Percentiles rank a stretch among this genome's conserved stretches.
These are phyloP conservation scores for Tetrapedia diversipes DNA, from an alignment of 2,888 invertebrate genomes.

Conservation along the genomic window DNA sequence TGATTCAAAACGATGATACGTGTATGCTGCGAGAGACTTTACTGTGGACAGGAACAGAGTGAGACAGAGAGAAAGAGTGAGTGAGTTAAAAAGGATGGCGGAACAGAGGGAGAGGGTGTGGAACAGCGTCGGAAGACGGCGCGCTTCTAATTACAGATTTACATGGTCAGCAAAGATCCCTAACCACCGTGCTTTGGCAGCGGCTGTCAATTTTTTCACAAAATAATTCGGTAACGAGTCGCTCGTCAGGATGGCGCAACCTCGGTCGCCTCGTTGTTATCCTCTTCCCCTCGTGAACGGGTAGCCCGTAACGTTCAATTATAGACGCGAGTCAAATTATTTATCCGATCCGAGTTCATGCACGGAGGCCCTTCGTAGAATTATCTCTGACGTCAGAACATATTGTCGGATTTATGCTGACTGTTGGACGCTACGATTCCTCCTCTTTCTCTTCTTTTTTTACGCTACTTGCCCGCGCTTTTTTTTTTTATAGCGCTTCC, in stretches of 20 bases:
- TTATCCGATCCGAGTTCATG: slow-evolving; percentile 19
- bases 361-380: slow-evolving; percentile 18
- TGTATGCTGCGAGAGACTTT: slow-evolving; percentile 76
- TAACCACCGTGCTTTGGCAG: slow-evolving; percentile 69
- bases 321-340: slow-evolving; percentile 52
- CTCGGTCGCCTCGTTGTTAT: slow-evolving; percentile 40
- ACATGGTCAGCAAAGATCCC: slow-evolving; percentile 75
- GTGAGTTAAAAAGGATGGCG: background rate
- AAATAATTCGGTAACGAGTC: slow-evolving; percentile 64
- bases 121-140: slow-evolving; percentile 64
- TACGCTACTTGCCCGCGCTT: no score
- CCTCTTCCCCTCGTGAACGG: slow-evolving; percentile 19
- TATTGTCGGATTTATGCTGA: background rate
- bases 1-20: slow-evolving; percentile 81
- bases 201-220: slow-evolving; percentile 70
- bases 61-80: background rate
- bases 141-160: slow-evolving; percentile 79
- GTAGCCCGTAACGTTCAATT: slow-evolving; percentile 45
- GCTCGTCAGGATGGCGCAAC: slow-evolving; percentile 36
- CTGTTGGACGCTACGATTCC: background rate
- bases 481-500: background rate
- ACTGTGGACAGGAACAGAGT: slow-evolving; percentile 69
- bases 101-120: slow-evolving; percentile 37
- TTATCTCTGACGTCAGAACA: background rate
- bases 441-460: no score